Evolutionary conservation across 1,140 invertebrate genomes (phyloP).

Genomic region (Neodiprion pinetum): DNA sequence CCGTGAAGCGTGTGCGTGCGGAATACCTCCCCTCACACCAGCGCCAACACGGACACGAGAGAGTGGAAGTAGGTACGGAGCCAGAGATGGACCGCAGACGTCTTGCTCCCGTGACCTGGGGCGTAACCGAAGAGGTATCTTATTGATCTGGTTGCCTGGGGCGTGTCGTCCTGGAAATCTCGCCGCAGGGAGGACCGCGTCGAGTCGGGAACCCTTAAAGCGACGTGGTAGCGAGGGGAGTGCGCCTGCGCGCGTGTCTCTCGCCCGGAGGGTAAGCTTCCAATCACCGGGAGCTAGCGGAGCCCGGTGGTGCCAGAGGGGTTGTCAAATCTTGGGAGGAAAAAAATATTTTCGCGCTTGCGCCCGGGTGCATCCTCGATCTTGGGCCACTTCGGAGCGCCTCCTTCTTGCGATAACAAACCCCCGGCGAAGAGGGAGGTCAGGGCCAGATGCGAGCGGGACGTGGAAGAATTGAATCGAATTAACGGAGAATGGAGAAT

Average conservation of each 20-base stretch:
- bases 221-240: constrained; percentile 45
- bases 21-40: too few species aligned
- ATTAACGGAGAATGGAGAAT: too few species aligned
- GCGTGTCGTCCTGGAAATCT: constrained; percentile 63
- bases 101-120: constrained; percentile 37
- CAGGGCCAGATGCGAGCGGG: too few species aligned
- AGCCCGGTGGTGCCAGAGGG: constrained; percentile 51
- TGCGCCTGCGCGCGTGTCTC: constrained; percentile 31
- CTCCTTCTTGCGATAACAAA: too few species aligned
- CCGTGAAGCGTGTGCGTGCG: too few species aligned
- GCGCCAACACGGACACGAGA: background rate
- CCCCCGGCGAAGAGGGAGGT: too few species aligned
- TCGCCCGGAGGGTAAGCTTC: constrained; percentile 57
- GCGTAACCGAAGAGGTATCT: constrained; percentile 59
- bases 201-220: constrained; percentile 54
- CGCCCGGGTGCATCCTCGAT: background rate
- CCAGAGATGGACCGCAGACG: background rate
- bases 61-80: background rate
- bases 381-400: too few species aligned
- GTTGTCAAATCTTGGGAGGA: constrained; percentile 45
- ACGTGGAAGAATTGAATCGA: too few species aligned
- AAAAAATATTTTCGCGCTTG: constrained; percentile 11
- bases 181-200: constrained; percentile 63
- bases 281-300: constrained; percentile 61
- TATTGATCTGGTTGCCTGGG: constrained; percentile 65